These are phyloP conservation scores for Limenitis arthemis DNA, from an alignment of 2,888 invertebrate species.

Conservation along the genomic window DNA sequence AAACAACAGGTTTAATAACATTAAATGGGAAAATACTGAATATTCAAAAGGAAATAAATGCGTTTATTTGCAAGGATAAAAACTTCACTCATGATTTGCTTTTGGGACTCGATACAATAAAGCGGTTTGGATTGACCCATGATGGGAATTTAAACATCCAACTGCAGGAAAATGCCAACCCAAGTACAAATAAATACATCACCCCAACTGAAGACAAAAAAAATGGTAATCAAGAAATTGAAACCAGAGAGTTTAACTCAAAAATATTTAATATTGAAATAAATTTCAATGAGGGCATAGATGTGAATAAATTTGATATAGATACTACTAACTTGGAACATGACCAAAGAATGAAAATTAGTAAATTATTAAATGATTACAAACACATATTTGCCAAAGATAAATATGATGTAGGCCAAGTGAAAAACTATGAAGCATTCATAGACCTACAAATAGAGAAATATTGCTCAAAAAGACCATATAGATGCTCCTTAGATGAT, in stretches of 20 bases:
- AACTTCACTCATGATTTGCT: too few species aligned
- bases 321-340: slow-evolving; percentile 5
- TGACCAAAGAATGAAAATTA: slow-evolving; percentile 3
- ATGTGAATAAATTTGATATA: slow-evolving; percentile 7
- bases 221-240: slow-evolving; percentile 1
- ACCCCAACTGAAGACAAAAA: too few species aligned
- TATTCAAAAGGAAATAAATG: too few species aligned
- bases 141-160: too few species aligned
- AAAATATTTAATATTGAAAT: too few species aligned
- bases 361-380: slow-evolving; percentile 3
- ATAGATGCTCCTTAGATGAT: slow-evolving; percentile 14
- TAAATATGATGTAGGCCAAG: slow-evolving; percentile 15
- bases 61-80: too few species aligned
- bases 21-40: too few species aligned
- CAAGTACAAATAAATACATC: slow-evolving; percentile 1
- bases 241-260: neutral
- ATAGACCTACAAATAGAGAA: slow-evolving; percentile 17
- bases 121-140: too few species aligned
- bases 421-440: slow-evolving; percentile 11
- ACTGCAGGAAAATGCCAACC: too few species aligned
- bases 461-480: slow-evolving; percentile 15
- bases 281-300: slow-evolving; percentile 12
- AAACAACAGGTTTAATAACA: too few species aligned
- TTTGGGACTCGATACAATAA: too few species aligned
- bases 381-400: slow-evolving; percentile 13